These are phyloP conservation scores for Tretioscincus oriximinensis DNA, from an alignment of 2,113 vertebrate genomes.

Conservation along the genomic window DNA sequence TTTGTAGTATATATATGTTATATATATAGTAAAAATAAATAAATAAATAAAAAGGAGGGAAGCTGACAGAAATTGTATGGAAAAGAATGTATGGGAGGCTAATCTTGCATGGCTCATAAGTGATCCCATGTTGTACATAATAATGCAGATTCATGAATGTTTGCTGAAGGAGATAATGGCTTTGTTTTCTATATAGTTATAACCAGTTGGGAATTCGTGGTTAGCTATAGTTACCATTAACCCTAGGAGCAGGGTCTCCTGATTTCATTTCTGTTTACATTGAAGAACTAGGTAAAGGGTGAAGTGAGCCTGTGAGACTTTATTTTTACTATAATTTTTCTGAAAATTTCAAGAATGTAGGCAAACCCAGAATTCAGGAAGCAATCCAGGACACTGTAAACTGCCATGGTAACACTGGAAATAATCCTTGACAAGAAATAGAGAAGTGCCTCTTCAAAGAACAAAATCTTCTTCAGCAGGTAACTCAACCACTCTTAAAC, in stretches of 20 bases:
- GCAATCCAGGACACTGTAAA: background rate
- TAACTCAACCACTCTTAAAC: background rate
- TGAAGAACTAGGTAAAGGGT: background rate
- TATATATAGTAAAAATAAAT: too few relatives aligned
- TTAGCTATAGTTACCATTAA: background rate
- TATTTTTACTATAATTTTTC: background rate
- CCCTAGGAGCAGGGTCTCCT: too few relatives aligned
- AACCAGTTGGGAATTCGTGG: background rate
- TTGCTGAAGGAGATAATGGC: background rate
- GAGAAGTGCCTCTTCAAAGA: background rate
- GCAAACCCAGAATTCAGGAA: background rate
- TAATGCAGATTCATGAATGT: background rate
- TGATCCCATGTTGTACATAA: background rate
- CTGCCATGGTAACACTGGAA: background rate
- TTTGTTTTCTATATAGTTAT: too few relatives aligned
- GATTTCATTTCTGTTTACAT: too few relatives aligned
- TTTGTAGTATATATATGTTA: too few relatives aligned
- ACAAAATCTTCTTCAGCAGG: background rate
- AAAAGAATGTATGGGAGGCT: background rate
- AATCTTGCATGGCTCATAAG: background rate
- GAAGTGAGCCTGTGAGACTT: background rate
- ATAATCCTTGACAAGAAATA: background rate
- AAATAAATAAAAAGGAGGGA: too few relatives aligned
- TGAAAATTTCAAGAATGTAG: too few relatives aligned
- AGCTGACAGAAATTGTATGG: background rate